These are phyloP conservation scores for Elephas maximus DNA, from an alignment of 2,113 vertebrate species.

Conservation along the genomic window DNA sequence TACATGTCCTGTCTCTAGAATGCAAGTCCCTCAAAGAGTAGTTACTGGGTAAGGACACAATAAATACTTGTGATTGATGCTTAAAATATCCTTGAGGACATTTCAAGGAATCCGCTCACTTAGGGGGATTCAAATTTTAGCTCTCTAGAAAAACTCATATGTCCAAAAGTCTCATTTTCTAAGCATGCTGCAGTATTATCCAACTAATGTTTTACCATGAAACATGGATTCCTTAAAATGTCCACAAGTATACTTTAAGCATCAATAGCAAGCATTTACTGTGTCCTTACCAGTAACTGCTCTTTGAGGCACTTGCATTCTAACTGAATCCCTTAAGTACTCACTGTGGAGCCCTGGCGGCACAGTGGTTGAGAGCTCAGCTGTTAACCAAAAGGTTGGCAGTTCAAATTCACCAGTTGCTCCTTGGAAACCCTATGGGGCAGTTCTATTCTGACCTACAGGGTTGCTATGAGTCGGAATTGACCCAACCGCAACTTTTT, in stretches of 20 bases:
- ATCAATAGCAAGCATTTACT: constrained; percentile 27
- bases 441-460: no score
- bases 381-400: no score
- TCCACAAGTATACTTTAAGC: background rate
- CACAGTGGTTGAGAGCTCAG: no score
- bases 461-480: no score
- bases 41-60: background rate
- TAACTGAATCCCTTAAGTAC: background rate
- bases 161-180: background rate
- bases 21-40: background rate
- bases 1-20: background rate
- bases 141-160: background rate
- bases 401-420: no score
- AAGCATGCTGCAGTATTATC: background rate
- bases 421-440: no score
- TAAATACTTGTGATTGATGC: constrained; percentile 3
- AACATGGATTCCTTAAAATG: background rate
- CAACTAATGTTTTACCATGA: background rate
- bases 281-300: background rate
- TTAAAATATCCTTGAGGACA: constrained; percentile 13
- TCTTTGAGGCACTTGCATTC: background rate
- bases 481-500: no score
- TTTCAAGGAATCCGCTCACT: background rate
- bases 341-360: no score
- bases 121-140: background rate